Conservation (phyloP, 2,797 vertebrate species). For the Fistularia tabacaria region DNA sequence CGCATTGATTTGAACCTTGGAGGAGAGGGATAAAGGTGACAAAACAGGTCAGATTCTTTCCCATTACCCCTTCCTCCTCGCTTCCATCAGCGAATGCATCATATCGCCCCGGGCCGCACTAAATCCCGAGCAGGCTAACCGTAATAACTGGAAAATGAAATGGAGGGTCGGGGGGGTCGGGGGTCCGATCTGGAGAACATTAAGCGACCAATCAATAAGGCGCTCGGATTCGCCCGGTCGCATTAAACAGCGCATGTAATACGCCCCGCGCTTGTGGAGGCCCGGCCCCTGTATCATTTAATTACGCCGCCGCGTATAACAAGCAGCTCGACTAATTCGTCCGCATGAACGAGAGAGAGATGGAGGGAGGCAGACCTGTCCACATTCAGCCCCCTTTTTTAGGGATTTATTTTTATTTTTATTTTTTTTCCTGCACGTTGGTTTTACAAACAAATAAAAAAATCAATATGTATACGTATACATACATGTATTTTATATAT, state of each 20-base stretch:
- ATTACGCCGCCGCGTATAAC: constrained; percentile 64
- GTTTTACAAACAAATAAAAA: too few relatives aligned
- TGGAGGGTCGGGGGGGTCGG: constrained; percentile 67
- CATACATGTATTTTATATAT: too few relatives aligned
- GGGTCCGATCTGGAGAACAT: constrained; percentile 65
- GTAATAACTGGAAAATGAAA: constrained; percentile 73
- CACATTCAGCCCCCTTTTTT: background rate
- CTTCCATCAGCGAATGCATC: constrained; percentile 23
- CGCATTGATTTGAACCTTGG: constrained; percentile 52
- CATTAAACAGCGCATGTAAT: constrained; percentile 73
- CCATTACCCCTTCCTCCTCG: constrained; percentile 2
- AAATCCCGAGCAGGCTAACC: constrained; percentile 54
- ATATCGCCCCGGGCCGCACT: constrained; percentile 49
- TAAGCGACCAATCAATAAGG: constrained; percentile 71
- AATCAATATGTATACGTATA: too few relatives aligned
- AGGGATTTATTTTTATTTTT: too few relatives aligned
- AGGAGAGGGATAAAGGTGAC: constrained; percentile 38
- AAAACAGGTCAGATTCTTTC: constrained; percentile 14
- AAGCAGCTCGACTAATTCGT: constrained; percentile 46
- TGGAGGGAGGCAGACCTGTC: too few relatives aligned
- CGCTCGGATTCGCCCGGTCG: constrained; percentile 68
- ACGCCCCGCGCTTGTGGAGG: constrained; percentile 47
- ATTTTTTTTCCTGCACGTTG: constrained; percentile 15
- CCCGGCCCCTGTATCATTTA: constrained; percentile 61
- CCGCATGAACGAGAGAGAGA: constrained; percentile 36